Evolutionary conservation across 2,113 vertebrate species (phyloP).

Genomic region (Percina caprodes): DNA sequence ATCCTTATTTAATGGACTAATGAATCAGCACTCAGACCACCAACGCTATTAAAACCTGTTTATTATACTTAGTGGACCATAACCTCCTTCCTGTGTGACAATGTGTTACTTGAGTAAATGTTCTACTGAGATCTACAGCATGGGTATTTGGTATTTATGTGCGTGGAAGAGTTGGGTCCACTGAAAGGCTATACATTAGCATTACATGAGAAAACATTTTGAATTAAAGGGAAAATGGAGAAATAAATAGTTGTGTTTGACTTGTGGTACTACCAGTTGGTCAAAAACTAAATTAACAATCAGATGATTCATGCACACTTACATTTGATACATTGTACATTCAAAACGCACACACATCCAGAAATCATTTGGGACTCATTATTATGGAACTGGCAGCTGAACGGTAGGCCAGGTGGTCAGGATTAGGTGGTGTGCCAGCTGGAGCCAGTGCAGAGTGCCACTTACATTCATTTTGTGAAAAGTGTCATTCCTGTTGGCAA

Average conservation of each 20-base stretch:
- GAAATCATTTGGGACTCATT: constrained; percentile 10
- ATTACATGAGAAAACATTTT: background rate
- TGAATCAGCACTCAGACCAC: background rate
- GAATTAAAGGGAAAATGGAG: background rate
- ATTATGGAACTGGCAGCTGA: constrained; percentile 4
- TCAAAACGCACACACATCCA: background rate
- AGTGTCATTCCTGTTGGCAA: background rate
- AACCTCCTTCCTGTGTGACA: background rate
- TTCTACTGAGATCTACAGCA: background rate
- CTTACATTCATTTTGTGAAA: background rate
- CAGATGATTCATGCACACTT: background rate
- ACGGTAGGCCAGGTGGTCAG: constrained; percentile 34
- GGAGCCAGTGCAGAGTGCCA: background rate
- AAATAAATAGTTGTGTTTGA: background rate
- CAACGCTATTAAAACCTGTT: background rate
- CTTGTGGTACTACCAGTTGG: background rate
- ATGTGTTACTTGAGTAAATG: constrained; percentile 42
- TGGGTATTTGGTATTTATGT: background rate
- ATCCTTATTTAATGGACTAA: background rate
- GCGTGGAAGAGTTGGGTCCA: background rate
- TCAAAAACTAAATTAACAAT: background rate
- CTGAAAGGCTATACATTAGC: background rate
- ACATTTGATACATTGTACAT: background rate
- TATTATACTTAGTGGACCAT: background rate
- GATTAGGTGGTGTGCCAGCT: constrained; percentile 22